Evolutionary conservation across 2,113 vertebrate genomes (phyloP).

Genomic region (Poeciliopsis prolifica): DNA sequence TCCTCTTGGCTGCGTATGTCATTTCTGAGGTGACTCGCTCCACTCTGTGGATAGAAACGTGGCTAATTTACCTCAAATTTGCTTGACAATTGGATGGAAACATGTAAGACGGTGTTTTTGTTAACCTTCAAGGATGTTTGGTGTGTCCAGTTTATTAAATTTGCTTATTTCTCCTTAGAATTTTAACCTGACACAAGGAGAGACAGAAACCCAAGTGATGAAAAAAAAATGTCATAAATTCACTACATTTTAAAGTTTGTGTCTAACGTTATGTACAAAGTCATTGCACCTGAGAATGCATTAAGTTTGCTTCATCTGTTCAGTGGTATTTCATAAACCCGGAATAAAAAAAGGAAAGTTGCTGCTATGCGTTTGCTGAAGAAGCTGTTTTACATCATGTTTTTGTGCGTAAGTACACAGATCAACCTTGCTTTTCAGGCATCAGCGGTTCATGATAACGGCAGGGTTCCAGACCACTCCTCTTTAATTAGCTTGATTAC

Average conservation of each 20-base stretch:
- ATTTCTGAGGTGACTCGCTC: no score
- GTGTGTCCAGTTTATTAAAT: no score
- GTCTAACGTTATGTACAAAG: not conserved
- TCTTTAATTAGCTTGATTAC: constrained; percentile 79
- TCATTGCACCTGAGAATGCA: not conserved
- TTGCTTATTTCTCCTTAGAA: no score
- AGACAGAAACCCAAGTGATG: no score
- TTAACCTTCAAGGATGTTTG: constrained; percentile 37
- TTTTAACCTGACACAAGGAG: no score
- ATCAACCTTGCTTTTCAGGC: constrained; percentile 67
- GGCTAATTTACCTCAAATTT: no score
- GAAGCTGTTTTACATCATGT: constrained; percentile 49
- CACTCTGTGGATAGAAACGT: no score
- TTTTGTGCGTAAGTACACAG: constrained; percentile 58
- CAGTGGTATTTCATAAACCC: constrained; percentile 11
- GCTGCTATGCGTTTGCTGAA: constrained; percentile 52
- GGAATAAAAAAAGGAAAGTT: constrained; percentile 30
- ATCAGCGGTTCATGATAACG: constrained; percentile 66
- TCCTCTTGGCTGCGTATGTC: no score
- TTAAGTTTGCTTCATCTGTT: constrained; percentile 2
- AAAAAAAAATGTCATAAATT: not conserved
- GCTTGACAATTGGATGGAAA: no score
- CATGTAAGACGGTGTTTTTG: constrained; percentile 69
- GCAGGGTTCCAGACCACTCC: constrained; percentile 69
- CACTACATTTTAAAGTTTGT: constrained; percentile 10